A percentile compares a stretch with the other conserved stretches of the same genome.
Conservation (phyloP, 1,140 invertebrate species). For the Ips typographus region DNA sequence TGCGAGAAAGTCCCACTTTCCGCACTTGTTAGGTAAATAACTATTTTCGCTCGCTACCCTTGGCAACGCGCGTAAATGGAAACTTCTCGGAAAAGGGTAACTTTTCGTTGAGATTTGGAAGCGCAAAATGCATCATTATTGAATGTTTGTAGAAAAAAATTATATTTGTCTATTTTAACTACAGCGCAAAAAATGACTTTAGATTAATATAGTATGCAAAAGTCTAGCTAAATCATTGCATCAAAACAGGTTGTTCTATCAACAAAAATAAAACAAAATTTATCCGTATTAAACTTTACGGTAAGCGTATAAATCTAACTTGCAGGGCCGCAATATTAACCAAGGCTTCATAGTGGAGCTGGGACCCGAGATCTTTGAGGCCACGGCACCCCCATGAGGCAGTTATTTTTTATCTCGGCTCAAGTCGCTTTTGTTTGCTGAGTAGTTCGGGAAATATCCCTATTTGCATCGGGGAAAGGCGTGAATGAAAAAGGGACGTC, state of each 20-base stretch:
- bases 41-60: too few relatives aligned
- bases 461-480: slow-evolving; percentile 1
- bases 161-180: too few relatives aligned
- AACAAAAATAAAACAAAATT: not conserved
- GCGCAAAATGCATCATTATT: too few relatives aligned
- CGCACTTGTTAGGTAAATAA: too few relatives aligned
- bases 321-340: not conserved
- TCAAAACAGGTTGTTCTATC: not conserved
- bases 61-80: too few relatives aligned
- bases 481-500: not conserved
- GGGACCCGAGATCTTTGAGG: not conserved
- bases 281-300: too few relatives aligned
- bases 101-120: too few relatives aligned
- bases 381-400: not conserved
- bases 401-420: slow-evolving; percentile 13
- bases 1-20: too few relatives aligned
- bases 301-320: not conserved
- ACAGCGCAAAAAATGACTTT: too few relatives aligned
- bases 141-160: too few relatives aligned
- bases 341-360: not conserved
- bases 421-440: slow-evolving; percentile 8
- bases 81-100: too few relatives aligned
- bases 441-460: not conserved
- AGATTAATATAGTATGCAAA: too few relatives aligned
- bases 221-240: not conserved